phyloP scores from a whole-genome alignment of 2,797 vertebrate genomes.

The Gobionotothen gibberifrons region DNA sequence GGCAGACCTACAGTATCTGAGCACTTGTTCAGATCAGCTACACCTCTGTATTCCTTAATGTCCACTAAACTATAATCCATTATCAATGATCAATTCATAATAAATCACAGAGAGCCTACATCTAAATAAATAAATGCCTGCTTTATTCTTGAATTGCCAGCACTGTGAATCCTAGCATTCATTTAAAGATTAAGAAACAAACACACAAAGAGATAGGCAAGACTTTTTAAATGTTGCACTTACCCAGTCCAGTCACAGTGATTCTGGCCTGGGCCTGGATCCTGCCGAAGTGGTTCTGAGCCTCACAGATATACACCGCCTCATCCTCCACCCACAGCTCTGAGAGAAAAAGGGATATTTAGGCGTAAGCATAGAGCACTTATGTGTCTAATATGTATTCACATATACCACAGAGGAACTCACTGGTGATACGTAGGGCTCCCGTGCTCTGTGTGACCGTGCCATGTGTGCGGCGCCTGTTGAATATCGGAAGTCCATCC shows the following conservation, averaged over 20 bases:
- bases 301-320: constrained; percentile 92
- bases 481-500: constrained; percentile 84
- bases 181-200: not conserved
- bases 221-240: constrained; percentile 32
- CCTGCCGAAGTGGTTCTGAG: constrained; percentile 94
- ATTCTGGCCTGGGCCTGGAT: constrained; percentile 86
- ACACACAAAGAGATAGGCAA: not conserved
- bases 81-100: not conserved
- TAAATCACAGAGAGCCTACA: not conserved
- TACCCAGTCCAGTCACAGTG: constrained; percentile 95
- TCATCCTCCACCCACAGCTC: constrained; percentile 95
- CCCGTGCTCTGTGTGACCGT: constrained; percentile 84
- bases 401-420: constrained; percentile 52
- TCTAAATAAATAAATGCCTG: too few species aligned
- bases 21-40: not conserved
- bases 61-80: not conserved
- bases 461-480: constrained; percentile 79
- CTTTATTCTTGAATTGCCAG: not conserved
- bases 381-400: not conserved
- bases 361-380: not conserved
- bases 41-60: constrained; percentile 1
- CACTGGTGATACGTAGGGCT: constrained; percentile 89
- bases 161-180: not conserved
- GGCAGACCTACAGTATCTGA: not conserved
- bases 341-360: constrained; percentile 59